Percentiles rank a stretch among this genome's conserved stretches.
phyloP scores from a whole-genome alignment of 2,888 invertebrate genomes.

The Leptothorax acervorum region DNA sequence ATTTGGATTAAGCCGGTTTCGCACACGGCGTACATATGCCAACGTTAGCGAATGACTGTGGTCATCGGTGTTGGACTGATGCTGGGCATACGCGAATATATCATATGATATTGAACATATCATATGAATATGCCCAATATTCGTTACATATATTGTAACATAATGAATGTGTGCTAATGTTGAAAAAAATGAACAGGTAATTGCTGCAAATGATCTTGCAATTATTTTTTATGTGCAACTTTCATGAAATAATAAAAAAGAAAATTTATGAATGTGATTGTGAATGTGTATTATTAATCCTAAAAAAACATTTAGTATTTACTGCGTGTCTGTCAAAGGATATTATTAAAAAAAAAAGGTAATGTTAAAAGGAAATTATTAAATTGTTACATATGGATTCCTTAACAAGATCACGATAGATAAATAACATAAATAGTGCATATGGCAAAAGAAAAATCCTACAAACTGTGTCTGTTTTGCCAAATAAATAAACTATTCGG shows the following conservation, averaged over 20 bases:
- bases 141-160: not conserved
- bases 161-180: not conserved
- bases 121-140: not conserved
- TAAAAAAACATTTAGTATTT: not conserved
- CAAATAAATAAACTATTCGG: not conserved
- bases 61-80: not conserved
- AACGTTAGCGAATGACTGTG: not conserved
- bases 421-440: not conserved
- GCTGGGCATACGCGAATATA: not conserved
- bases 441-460: not conserved
- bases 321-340: not conserved
- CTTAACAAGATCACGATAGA: not conserved
- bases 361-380: not conserved
- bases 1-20: slow-evolving; percentile 42
- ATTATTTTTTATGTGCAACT: not conserved
- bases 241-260: not conserved
- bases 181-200: not conserved
- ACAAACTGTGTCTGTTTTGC: not conserved
- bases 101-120: not conserved
- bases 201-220: not conserved
- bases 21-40: not conserved
- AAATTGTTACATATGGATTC: not conserved
- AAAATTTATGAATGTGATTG: not conserved
- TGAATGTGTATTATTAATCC: not conserved
- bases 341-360: not conserved